phyloP scores from a whole-genome alignment of 2,113 vertebrate species.

The Rallus limicola region DNA sequence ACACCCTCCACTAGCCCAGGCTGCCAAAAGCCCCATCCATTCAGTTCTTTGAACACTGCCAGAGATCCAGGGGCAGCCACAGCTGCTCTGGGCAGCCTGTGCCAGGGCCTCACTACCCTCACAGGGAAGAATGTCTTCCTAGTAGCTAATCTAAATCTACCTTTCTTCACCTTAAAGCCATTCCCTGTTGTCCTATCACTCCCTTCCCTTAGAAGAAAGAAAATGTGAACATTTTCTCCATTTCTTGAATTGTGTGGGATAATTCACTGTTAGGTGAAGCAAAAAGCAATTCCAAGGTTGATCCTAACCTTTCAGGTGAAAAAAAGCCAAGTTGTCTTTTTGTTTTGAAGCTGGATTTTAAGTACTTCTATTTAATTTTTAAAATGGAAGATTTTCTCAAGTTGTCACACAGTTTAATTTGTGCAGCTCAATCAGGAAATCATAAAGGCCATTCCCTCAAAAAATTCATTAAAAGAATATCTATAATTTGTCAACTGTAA shows the following conservation, averaged over 20 bases:
- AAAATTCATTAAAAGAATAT: background rate
- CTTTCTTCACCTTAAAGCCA: no score
- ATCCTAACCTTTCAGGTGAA: background rate
- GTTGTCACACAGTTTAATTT: background rate
- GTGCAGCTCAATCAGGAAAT: background rate
- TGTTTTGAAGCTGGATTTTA: background rate
- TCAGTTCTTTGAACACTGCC: no score
- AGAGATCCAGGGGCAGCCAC: no score
- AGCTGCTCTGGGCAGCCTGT: no score
- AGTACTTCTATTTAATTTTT: background rate
- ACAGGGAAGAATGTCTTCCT: no score
- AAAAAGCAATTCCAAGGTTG: background rate
- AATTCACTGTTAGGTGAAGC: background rate
- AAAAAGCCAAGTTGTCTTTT: background rate
- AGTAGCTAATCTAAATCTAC: no score
- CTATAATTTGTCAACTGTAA: background rate
- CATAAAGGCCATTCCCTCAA: background rate
- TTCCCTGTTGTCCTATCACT: no score
- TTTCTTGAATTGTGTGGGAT: background rate
- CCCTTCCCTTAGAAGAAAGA: background rate
- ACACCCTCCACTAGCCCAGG: no score
- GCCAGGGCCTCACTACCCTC: no score
- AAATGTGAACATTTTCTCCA: background rate
- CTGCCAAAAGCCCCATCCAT: no score
- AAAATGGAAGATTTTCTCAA: background rate